Conservation (phyloP, 2,797 vertebrate genomes). For the Phoebastria nigripes region DNA sequence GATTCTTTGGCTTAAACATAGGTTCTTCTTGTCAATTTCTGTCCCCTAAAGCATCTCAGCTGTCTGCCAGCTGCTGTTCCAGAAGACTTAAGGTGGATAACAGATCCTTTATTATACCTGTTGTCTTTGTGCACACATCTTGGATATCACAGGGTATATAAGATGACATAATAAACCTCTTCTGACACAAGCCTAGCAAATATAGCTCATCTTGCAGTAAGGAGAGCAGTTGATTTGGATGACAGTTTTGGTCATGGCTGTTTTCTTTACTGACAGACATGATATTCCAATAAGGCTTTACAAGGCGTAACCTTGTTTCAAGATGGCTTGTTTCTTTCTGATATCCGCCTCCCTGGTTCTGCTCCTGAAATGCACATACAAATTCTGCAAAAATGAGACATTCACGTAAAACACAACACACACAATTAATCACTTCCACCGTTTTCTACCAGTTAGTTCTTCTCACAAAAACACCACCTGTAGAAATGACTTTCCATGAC, state of each 20-base stretch:
- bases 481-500: neutral
- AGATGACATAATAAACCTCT: neutral
- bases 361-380: neutral
- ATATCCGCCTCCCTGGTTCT: neutral
- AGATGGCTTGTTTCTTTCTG: accelerated
- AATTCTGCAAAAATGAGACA: neutral
- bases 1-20: neutral
- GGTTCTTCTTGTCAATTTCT: neutral
- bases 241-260: neutral
- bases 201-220: neutral
- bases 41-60: neutral
- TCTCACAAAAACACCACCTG: neutral
- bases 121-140: neutral
- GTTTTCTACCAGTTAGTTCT: neutral
- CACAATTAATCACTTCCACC: neutral
- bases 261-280: neutral
- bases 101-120: neutral
- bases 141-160: neutral
- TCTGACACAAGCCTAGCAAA: neutral
- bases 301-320: neutral
- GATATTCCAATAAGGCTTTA: neutral
- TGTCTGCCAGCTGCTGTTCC: neutral
- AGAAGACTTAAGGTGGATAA: neutral
- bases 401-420: neutral
- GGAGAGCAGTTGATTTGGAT: neutral